Percentiles rank a stretch among this genome's conserved stretches.
These are phyloP conservation scores for Eucera pruinosa DNA, from an alignment of 2,888 invertebrate genomes.

Conservation along the genomic window DNA sequence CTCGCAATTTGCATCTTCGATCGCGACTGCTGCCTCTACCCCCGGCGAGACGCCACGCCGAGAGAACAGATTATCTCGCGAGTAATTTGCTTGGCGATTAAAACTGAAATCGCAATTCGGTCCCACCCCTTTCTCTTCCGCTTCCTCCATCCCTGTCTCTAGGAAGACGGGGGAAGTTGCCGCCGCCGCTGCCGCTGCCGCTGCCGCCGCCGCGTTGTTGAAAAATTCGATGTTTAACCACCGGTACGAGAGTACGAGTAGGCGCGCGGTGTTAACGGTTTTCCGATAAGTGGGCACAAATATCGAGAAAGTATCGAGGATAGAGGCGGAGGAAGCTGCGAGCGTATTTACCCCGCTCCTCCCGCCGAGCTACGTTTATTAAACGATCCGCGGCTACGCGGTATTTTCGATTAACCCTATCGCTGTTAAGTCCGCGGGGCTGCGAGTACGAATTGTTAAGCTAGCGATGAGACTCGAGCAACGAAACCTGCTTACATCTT, in stretches of 20 bases:
- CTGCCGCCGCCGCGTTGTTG: too few relatives aligned
- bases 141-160: too few relatives aligned
- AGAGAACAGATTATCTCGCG: conserved; percentile 25
- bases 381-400: neutral
- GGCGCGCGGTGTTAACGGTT: conserved; percentile 14
- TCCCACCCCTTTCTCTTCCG: too few relatives aligned
- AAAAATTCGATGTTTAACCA: conserved; percentile 38
- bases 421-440: too few relatives aligned
- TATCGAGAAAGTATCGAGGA: conserved; percentile 32
- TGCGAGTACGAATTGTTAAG: too few relatives aligned
- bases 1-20: conserved; percentile 24
- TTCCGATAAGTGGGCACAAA: conserved; percentile 35
- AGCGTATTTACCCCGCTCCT: neutral
- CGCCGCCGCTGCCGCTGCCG: too few relatives aligned
- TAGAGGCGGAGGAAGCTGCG: neutral
- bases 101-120: conserved; percentile 11
- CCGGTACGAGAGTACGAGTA: neutral
- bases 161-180: neutral
- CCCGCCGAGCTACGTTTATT: neutral
- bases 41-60: too few relatives aligned
- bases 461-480: too few relatives aligned
- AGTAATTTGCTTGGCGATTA: conserved; percentile 42
- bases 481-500: too few relatives aligned
- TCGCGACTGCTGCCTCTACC: neutral
- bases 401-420: conserved; percentile 31